Conservation (phyloP, 2,113 vertebrate genomes). For the Pteropus alecto region DNA sequence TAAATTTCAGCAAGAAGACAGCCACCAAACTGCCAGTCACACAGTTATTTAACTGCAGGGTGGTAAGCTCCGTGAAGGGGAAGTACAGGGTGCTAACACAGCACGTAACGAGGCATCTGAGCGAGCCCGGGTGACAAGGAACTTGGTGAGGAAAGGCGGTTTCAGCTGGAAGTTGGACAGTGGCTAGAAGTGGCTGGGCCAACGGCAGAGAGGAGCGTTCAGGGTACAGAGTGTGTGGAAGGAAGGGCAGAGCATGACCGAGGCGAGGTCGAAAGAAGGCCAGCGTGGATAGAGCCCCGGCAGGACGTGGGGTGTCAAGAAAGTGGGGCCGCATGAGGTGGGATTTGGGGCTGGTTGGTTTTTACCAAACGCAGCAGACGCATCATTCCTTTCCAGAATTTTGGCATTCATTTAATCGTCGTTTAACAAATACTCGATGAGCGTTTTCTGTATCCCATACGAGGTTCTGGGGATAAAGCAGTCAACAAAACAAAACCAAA, state of each 20-base stretch:
- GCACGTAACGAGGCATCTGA: fast-evolving
- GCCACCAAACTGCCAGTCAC: not conserved
- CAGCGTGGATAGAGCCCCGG: not conserved
- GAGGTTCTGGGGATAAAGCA: not conserved
- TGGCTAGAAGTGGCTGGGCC: not conserved
- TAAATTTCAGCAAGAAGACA: not conserved
- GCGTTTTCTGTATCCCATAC: not conserved
- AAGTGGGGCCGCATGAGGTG: not conserved
- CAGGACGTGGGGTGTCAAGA: not conserved
- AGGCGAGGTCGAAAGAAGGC: not conserved
- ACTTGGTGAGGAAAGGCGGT: not conserved
- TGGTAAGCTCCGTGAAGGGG: not conserved
- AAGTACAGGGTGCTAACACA: not conserved
- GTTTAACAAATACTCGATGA: not conserved
- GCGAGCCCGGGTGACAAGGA: not conserved
- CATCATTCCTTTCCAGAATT: not conserved
- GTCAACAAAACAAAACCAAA: not conserved
- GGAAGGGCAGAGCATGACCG: not conserved
- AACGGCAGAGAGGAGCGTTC: not conserved
- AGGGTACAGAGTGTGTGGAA: too few species aligned
- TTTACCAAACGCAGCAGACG: not conserved
- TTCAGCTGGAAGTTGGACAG: not conserved
- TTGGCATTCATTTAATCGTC: not conserved
- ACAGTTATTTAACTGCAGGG: too few species aligned
- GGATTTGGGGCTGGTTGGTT: not conserved